A percentile compares a stretch with the other conserved stretches of the same genome.
These are phyloP conservation scores for Masnerella sp. DNA, from an alignment of 2,888 invertebrate species.

Conservation along the genomic window DNA sequence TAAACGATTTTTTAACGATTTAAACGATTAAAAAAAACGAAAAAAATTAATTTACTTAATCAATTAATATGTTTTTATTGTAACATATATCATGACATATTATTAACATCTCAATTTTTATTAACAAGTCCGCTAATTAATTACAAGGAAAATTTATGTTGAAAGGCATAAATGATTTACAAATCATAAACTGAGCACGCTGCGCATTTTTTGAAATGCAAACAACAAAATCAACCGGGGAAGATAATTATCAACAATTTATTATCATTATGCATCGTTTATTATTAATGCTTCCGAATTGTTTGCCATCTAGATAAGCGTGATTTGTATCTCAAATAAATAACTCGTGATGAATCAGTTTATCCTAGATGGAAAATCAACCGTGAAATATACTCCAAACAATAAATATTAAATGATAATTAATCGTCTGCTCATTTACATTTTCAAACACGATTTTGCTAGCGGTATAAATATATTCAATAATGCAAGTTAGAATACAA, in stretches of 20 bases:
- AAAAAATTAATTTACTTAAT: no score
- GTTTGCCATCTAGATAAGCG: conserved; percentile 31
- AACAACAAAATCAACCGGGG: not conserved
- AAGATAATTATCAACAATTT: conserved; percentile 24
- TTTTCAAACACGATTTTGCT: conserved; percentile 2
- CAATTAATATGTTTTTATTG: no score
- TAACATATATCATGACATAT: no score
- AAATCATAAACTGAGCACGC: conserved; percentile 7
- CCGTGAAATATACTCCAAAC: conserved; percentile 17
- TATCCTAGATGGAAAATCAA: conserved; percentile 23
- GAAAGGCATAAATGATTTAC: conserved; percentile 17
- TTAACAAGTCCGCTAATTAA: not conserved
- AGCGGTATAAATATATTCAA: no score
- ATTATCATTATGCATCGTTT: conserved; percentile 20
- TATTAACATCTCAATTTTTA: no score
- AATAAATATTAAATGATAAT: conserved; percentile 30
- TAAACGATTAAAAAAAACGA: no score
- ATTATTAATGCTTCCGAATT: conserved; percentile 41
- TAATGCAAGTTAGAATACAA: no score
- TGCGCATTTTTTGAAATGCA: not conserved
- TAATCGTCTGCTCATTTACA: conserved; percentile 18
- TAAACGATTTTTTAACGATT: no score
- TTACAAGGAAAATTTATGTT: no score
- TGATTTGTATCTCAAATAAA: conserved; percentile 45
- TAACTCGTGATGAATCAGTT: conserved; percentile 30